Evolutionary conservation across 2,888 invertebrate genomes (phyloP).

Genomic region (Drosophila kanekoi): DNA sequence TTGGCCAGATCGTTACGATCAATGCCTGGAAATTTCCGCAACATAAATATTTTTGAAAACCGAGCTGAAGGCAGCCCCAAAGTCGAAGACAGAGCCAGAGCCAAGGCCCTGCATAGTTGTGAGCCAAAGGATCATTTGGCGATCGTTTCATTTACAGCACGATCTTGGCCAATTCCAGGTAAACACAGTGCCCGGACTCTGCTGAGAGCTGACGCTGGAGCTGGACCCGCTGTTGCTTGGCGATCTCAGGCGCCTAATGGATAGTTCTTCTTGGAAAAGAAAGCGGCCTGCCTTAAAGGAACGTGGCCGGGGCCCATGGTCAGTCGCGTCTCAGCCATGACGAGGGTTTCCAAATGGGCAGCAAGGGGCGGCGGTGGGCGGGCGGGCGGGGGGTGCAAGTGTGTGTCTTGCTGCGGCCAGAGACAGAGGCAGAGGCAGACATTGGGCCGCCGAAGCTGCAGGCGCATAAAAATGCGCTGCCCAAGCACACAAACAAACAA

Average conservation of each 20-base stretch:
- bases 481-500: conserved; percentile 17
- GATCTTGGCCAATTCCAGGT: conserved; percentile 75
- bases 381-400: not conserved
- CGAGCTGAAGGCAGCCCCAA: conserved; percentile 25
- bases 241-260: conserved; percentile 79
- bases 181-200: conserved; percentile 29
- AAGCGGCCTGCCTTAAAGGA: conserved; percentile 79
- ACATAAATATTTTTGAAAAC: conserved; percentile 58
- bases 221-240: conserved; percentile 28
- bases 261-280: conserved; percentile 79
- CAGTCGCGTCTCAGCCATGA: conserved; percentile 40
- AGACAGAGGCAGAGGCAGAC: conserved; percentile 65
- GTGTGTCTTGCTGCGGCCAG: conserved; percentile 12
- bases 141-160: conserved; percentile 68
- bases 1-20: conserved; percentile 31
- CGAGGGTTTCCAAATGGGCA: conserved; percentile 5
- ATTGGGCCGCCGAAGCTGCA: conserved; percentile 76
- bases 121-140: conserved; percentile 59
- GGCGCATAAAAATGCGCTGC: conserved; percentile 72
- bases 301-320: conserved; percentile 64
- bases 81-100: conserved; percentile 1
- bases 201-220: conserved; percentile 26
- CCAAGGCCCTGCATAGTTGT: conserved; percentile 24
- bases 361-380: not conserved
- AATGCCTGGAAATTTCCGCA: conserved; percentile 55